A percentile compares a stretch with the other conserved stretches of the same genome.
Evolutionary conservation across 2,113 vertebrate genomes (phyloP).

Genomic region (Strix aluco): DNA sequence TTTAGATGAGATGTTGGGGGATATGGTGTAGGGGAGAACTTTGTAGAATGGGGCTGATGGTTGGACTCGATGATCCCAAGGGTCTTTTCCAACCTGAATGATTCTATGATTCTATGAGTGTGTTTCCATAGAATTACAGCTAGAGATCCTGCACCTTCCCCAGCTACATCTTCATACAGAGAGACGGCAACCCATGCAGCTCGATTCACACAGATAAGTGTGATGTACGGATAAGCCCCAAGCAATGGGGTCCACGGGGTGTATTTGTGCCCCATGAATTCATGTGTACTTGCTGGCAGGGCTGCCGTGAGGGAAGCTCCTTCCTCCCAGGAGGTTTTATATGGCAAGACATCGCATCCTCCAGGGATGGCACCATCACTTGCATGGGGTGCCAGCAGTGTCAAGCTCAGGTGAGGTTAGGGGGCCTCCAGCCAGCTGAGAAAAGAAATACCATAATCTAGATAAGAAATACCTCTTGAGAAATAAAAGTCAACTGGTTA

Average conservation of each 20-base stretch:
- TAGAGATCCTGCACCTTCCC: background rate
- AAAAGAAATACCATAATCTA: background rate
- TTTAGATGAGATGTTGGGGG: no score
- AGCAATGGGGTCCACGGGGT: rapidly evolving
- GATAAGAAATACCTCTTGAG: background rate
- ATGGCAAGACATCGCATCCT: background rate
- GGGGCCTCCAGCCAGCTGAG: background rate
- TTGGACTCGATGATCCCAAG: no score
- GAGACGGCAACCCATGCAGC: background rate
- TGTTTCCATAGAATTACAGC: background rate
- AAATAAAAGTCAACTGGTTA: background rate
- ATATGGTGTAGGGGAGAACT: no score
- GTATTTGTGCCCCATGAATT: background rate
- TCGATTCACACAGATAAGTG: background rate
- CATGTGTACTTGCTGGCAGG: background rate
- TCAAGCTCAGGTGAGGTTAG: background rate
- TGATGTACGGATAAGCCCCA: background rate
- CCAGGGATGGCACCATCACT: background rate
- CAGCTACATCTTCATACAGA: background rate
- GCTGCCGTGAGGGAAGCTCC: background rate
- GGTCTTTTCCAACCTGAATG: no score
- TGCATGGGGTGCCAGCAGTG: rapidly evolving
- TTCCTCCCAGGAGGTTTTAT: background rate
- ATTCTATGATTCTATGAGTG: background rate
- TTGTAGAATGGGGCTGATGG: no score